Conservation (phyloP, 2,113 vertebrate species). For the Todiramphus saurophagus region DNA sequence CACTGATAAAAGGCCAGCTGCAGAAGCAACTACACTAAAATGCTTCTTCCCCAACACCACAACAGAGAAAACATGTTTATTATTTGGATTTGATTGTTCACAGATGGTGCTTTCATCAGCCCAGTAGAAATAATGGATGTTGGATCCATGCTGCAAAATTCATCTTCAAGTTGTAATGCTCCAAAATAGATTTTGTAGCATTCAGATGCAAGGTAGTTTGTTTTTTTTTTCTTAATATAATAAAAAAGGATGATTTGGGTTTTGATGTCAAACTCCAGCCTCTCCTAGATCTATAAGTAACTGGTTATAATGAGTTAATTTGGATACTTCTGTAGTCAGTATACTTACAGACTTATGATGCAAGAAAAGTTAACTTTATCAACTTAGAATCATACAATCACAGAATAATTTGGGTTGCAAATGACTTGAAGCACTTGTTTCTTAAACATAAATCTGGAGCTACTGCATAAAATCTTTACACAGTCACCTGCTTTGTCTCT, state of each 20-base stretch:
- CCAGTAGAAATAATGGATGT: neutral
- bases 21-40: neutral
- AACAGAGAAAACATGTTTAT: conserved; percentile 18
- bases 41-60: neutral
- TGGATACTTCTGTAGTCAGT: neutral
- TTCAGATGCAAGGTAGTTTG: neutral
- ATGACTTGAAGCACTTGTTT: neutral
- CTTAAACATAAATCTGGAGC: neutral
- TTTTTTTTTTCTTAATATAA: neutral
- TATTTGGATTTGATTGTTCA: neutral
- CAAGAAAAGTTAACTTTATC: neutral
- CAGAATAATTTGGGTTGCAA: neutral
- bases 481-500: neutral
- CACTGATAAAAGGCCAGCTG: conserved; percentile 6
- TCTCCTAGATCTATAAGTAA: neutral
- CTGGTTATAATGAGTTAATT: neutral
- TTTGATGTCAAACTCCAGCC: neutral
- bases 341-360: neutral
- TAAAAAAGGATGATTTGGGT: neutral
- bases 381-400: neutral
- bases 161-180: neutral
- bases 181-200: neutral
- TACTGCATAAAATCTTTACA: neutral
- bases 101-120: conserved; percentile 1
- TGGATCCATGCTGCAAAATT: neutral